phyloP scores from a whole-genome alignment of 2,888 invertebrate species.

The Melinopterus prodromus region DNA sequence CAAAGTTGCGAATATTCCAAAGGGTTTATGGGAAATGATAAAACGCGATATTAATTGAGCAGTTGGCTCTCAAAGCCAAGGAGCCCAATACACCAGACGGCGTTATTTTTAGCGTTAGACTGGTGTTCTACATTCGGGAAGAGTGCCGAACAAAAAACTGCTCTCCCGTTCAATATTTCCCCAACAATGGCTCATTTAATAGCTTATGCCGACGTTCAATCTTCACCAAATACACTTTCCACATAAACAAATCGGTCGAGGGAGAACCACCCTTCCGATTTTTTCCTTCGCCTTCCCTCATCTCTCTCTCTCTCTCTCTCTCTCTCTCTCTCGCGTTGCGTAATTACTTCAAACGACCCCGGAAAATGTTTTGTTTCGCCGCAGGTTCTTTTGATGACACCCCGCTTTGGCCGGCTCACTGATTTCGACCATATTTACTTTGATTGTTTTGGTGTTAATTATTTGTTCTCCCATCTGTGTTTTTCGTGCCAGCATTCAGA shows the following conservation, averaged over 20 bases:
- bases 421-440: too few relatives aligned
- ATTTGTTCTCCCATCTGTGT: too few relatives aligned
- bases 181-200: neutral
- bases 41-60: neutral
- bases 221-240: neutral
- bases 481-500: too few relatives aligned
- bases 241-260: neutral
- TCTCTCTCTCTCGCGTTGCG: neutral
- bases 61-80: conserved; percentile 4
- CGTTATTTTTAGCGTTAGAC: conserved; percentile 4
- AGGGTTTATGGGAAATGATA: neutral
- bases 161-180: conserved; percentile 4
- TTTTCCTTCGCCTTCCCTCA: neutral
- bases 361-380: too few relatives aligned
- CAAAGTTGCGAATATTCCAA: neutral
- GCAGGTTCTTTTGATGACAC: too few relatives aligned
- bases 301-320: neutral
- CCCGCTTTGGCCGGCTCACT: too few relatives aligned
- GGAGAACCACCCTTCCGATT: neutral
- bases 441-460: too few relatives aligned
- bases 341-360: too few relatives aligned
- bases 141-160: neutral
- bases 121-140: neutral
- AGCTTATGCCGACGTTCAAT: neutral
- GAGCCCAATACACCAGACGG: neutral